These are phyloP conservation scores for Scaptomyza cyrtandrae DNA, from an alignment of 2,888 invertebrate species.

Conservation along the genomic window DNA sequence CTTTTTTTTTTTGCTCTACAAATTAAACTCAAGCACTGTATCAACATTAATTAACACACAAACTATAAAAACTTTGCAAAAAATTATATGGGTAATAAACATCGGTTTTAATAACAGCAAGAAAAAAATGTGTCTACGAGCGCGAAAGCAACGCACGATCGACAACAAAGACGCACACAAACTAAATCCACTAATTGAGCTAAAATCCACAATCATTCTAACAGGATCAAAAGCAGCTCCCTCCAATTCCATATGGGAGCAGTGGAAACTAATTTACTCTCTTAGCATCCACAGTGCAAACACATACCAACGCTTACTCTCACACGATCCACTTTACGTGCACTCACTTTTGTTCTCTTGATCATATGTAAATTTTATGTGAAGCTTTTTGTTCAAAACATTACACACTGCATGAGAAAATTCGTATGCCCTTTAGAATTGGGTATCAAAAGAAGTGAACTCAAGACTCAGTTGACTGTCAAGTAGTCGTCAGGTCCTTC, in stretches of 20 bases:
- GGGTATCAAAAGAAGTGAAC: slow-evolving; percentile 44
- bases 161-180: neutral
- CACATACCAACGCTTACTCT: neutral
- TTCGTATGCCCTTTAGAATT: neutral
- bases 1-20: neutral
- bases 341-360: neutral
- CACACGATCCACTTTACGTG: neutral
- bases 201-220: neutral
- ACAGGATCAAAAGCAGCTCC: neutral
- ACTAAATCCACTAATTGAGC: neutral
- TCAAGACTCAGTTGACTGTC: slow-evolving; percentile 64
- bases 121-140: neutral
- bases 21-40: neutral
- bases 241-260: neutral
- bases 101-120: no score
- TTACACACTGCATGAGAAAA: slow-evolving; percentile 1
- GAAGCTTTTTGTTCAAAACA: slow-evolving; percentile 17
- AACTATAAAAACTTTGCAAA: neutral
- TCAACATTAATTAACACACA: neutral
- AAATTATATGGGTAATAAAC: neutral
- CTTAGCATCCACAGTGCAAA: neutral
- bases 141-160: neutral
- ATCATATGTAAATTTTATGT: neutral
- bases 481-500: slow-evolving; percentile 57
- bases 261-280: neutral